A percentile compares a stretch with the other conserved stretches of the same genome.
These are phyloP conservation scores for Zaprionus inermis DNA, from an alignment of 1,140 invertebrate species.

Conservation along the genomic window DNA sequence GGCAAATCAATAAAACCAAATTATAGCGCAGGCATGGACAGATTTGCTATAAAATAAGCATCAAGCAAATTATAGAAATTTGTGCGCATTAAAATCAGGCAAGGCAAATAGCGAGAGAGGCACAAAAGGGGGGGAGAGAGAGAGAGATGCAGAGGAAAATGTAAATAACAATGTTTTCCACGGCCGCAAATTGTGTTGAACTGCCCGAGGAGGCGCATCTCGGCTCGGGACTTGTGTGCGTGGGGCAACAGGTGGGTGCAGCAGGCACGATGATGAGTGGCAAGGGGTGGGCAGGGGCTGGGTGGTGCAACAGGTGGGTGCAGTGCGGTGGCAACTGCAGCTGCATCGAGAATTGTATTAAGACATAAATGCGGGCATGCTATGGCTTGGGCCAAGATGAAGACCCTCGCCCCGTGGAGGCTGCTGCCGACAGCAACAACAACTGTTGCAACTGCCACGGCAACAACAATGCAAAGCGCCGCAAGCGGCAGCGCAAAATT, in stretches of 20 bases:
- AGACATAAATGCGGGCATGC: conserved; percentile 57
- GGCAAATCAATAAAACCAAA: conserved; percentile 50
- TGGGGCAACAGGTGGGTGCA: conserved; percentile 17
- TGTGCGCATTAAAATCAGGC: conserved; percentile 43
- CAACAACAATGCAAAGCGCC: conserved; percentile 20
- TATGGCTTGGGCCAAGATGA: background rate
- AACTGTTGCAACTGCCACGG: conserved; percentile 17
- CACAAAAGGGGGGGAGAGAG: background rate
- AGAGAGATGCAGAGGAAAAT: conserved; percentile 7
- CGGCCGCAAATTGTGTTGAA: conserved; percentile 39
- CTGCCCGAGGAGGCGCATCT: conserved; percentile 27
- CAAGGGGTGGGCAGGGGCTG: background rate
- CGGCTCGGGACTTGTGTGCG: background rate
- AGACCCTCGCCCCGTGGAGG: background rate
- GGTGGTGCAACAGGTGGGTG: conserved; percentile 33
- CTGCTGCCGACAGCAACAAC: conserved; percentile 7
- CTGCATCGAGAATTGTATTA: conserved; percentile 48
- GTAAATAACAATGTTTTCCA: conserved; percentile 39
- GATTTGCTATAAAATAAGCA: conserved; percentile 39
- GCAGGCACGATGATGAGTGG: background rate
- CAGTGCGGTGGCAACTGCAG: conserved; percentile 34
- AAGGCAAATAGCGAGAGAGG: background rate
- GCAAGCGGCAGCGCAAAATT: conserved; percentile 18
- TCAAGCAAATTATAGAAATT: conserved; percentile 57
- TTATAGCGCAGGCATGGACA: conserved; percentile 41